Base-by-base conservation (phyloP, 1,140 invertebrate species). In the Drepana arcuata region DNA sequence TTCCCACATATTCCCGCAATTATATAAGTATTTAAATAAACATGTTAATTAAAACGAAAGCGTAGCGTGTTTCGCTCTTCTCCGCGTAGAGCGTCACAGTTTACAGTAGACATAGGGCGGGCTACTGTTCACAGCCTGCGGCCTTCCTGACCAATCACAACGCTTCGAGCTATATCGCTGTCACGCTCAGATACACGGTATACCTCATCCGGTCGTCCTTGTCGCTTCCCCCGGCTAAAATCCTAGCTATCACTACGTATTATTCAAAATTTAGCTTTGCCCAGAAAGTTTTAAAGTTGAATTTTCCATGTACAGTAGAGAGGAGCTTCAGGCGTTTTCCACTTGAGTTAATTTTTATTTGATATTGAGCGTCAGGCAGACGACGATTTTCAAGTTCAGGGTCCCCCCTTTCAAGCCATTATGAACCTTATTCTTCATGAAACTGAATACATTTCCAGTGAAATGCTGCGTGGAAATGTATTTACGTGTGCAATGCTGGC, bases 121-220 rank as follows among this genome's bases (percentile, higher is more conserved):
- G 77, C 77, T 82, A 82, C 77, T 68, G 77, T 78, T 75, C 77
- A 82, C 74, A 67, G 77, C 77, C 77, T 75, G 77, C 70, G 77
- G 77, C 77, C 74, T 79, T 82, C 72, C 77, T 79, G 77, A 82
- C 74, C 77, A 82, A 82, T 82, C 77, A 79, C 77, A 82, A 72
- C 73, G 74, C 77, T 82, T 58, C 60, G 71, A 82, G 77, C 77
- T 73, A 82, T 82, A 68, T 75, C 44, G 2, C 60, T 39, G 26
- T 79, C 71, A 36, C 60, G 21, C 37, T 73, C 49, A 15, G 49
- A 40, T 62, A 9, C 40, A 16, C 23, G 12, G 18, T 45, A 48
- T 55, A 35, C 39, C 53, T 45, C 42, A 78, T 79, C 38, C 41
- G 32, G 30, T 47, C 43, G 49, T 79, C 69, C 47, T 56, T 47